These are phyloP conservation scores for Xyrichtys novacula DNA, from an alignment of 2,797 vertebrate species.

Conservation along the genomic window DNA sequence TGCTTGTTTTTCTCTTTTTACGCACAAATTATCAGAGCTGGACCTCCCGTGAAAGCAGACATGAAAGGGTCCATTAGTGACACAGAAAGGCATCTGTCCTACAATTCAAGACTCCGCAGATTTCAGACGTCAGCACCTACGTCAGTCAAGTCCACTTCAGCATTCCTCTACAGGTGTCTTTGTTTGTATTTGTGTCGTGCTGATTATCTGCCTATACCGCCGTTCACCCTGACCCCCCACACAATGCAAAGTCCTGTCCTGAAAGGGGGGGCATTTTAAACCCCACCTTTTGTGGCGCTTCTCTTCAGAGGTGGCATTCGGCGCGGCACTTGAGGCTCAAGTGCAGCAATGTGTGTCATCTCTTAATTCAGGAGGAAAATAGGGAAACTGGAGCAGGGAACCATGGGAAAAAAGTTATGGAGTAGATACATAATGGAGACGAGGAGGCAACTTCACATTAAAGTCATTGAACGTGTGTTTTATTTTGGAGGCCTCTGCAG, in stretches of 20 bases:
- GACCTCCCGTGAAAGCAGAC: conserved; percentile 10
- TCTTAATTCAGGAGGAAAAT: neutral
- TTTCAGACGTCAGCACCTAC: conserved; percentile 49
- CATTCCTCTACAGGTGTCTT: conserved; percentile 32
- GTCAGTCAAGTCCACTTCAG: conserved; percentile 34
- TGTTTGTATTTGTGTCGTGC: neutral
- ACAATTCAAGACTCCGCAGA: neutral
- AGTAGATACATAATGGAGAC: neutral
- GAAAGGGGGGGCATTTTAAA: conserved; percentile 16
- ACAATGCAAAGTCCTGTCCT: conserved; percentile 6
- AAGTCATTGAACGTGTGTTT: too few species aligned
- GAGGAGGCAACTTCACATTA: too few species aligned
- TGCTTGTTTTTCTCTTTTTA: conserved; percentile 7
- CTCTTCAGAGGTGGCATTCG: conserved; percentile 14
- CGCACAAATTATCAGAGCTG: conserved; percentile 24
- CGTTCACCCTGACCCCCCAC: neutral
- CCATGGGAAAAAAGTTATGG: neutral
- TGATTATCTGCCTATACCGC: neutral
- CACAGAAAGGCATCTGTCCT: neutral
- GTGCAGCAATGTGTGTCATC: conserved; percentile 64
- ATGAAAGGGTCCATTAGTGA: neutral
- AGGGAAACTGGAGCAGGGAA: neutral
- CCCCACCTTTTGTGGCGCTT: conserved; percentile 26
- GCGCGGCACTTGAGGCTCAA: conserved; percentile 39
- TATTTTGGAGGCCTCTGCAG: too few species aligned